phyloP scores from a whole-genome alignment of 1,140 invertebrate genomes.

The Acromyrmex heyeri region DNA sequence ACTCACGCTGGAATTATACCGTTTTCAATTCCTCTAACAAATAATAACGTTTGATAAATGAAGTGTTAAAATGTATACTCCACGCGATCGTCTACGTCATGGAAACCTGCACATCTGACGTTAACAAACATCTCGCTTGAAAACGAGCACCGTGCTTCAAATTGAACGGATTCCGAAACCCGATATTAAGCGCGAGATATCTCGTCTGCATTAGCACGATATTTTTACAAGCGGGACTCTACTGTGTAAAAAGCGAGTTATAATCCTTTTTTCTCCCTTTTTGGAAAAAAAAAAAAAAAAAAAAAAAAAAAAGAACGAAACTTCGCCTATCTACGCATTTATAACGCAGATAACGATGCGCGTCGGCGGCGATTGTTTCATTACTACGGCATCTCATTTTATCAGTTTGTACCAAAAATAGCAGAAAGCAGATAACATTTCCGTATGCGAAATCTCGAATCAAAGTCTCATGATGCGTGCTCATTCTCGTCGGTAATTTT shows the following conservation, averaged over 20 bases:
- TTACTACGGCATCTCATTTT: constrained; percentile 33
- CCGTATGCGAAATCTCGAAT: neutral
- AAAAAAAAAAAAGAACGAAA: neutral
- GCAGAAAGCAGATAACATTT: constrained; percentile 17
- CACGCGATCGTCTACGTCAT: constrained; percentile 14
- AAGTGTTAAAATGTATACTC: constrained; percentile 27
- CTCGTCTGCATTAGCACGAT: constrained; percentile 25
- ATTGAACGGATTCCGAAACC: constrained; percentile 34
- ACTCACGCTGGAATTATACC: neutral
- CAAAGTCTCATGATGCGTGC: neutral
- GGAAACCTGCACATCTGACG: constrained; percentile 6
- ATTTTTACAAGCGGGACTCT: constrained; percentile 22
- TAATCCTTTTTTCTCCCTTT: neutral
- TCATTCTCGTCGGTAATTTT: constrained; percentile 16
- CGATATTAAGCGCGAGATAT: constrained; percentile 31
- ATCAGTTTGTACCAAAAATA: constrained; percentile 16
- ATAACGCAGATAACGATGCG: constrained; percentile 25
- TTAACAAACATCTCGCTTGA: constrained; percentile 44
- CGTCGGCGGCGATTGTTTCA: neutral
- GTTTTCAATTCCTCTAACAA: constrained; percentile 21
- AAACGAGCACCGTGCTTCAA: constrained; percentile 8
- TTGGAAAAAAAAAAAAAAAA: neutral
- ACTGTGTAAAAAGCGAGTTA: neutral
- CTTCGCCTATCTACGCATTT: constrained; percentile 20
- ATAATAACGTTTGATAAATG: constrained; percentile 47